These are phyloP conservation scores for Rhinopomastus cyanomelas DNA, from an alignment of 2,113 vertebrate genomes.

Conservation along the genomic window DNA sequence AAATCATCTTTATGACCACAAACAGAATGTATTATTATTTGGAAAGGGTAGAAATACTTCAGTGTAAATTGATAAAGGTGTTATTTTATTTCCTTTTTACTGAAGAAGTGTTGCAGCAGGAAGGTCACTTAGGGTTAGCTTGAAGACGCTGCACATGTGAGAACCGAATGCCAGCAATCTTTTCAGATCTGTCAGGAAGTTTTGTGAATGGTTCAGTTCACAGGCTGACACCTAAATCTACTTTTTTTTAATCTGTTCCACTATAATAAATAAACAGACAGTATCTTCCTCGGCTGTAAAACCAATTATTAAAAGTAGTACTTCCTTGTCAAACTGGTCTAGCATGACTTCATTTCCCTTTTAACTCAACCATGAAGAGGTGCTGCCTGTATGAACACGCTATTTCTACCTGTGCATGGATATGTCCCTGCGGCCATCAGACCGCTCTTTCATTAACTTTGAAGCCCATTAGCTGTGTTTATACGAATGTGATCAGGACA, in stretches of 20 bases:
- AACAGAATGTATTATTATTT: slow-evolving; percentile 40
- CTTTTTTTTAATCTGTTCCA: background rate
- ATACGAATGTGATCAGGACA: too few relatives aligned
- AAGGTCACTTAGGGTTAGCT: background rate
- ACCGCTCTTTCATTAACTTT: background rate
- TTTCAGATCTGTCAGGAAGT: background rate
- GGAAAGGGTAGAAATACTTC: background rate
- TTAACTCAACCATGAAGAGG: background rate
- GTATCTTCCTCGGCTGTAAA: background rate
- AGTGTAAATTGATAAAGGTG: slow-evolving; percentile 19
- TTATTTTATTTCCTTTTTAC: slow-evolving; percentile 21
- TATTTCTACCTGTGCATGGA: background rate
- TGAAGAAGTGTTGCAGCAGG: slow-evolving; percentile 9
- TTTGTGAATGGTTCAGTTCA: background rate
- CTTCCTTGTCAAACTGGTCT: background rate
- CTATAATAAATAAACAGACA: background rate
- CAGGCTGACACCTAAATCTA: background rate
- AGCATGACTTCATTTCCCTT: background rate
- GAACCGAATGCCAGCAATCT: background rate
- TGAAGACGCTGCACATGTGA: background rate
- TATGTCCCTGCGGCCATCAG: background rate
- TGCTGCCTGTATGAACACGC: background rate
- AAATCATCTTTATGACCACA: slow-evolving; percentile 16
- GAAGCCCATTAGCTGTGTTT: background rate
- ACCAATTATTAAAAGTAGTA: background rate